Evolutionary conservation across 2,113 vertebrate species (phyloP).

Genomic region (Rhinoptilus africanus): DNA sequence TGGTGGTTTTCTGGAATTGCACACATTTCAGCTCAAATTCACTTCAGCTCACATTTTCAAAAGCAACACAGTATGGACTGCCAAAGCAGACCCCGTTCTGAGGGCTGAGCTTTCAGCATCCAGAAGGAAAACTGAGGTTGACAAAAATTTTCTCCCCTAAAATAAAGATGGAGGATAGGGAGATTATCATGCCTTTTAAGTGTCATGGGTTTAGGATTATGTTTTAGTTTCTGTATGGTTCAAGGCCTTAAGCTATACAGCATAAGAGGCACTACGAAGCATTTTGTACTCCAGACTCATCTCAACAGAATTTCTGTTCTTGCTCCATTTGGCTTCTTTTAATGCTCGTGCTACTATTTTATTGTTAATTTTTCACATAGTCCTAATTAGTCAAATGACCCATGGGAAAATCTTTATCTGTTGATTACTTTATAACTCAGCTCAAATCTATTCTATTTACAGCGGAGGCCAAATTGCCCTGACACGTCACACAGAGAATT

Average conservation of each 20-base stretch:
- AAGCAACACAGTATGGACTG: not conserved
- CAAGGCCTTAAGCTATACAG: not conserved
- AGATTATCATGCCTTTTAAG: not conserved
- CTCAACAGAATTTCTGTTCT: not conserved
- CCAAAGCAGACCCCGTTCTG: not conserved
- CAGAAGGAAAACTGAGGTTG: not conserved
- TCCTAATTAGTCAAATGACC: not conserved
- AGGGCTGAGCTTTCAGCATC: not conserved
- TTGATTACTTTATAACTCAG: not conserved
- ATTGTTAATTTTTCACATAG: not conserved
- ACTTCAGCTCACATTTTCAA: not conserved
- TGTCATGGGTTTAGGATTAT: not conserved
- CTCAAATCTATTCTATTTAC: slow-evolving; percentile 7
- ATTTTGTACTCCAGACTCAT: not conserved
- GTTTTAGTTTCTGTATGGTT: not conserved
- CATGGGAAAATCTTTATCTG: not conserved
- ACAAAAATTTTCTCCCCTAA: not conserved
- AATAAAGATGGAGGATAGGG: not conserved
- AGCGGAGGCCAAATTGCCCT: not conserved
- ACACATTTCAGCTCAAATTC: not conserved
- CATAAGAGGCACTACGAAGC: not conserved
- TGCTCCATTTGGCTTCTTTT: not conserved
- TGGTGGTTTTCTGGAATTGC: not conserved
- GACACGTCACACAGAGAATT: not conserved
- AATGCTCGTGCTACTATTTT: not conserved